Evolutionary conservation across 1,140 invertebrate genomes (phyloP), one percentile per base, ranked within the genome.

Genomic region (Macrosteles quadrilineatus): DNA sequence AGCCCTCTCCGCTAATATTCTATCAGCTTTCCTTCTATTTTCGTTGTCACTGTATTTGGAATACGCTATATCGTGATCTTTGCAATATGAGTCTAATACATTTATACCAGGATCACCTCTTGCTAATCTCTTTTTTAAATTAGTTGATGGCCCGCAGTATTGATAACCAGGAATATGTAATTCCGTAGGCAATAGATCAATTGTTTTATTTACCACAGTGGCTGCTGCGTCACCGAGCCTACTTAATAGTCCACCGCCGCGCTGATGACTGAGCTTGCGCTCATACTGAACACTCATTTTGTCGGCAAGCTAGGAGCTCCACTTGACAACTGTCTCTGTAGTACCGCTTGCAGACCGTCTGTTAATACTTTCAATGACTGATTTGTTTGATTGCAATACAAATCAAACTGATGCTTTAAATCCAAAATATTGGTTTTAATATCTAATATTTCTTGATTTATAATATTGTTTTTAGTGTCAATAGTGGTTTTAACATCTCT

Each of bases 121-220:
- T 30, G 47, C 70, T 74, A 83, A 75, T 64, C 81, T 73, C 75
- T 78, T 74, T 59, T 74, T 17, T 71, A 83, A 70, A 73, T 81
- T 80, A 25, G 80, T 83, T 9, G 78, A 78, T 27, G 79, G 78
- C 80, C 80, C 80, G 68, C 81, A 83, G 69, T 77, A 83, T 23
- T 47, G 21, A 67, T 70, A 66, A 27, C 59, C 32, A 29, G 69
- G 69, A 4, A 70, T 25, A 32, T 70, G 69, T 19, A 55, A 14
- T 50, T 70, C 69, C n/a, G 63, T 19, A 25, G 64, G 64, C 21
- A 67, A 43, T 2, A 67, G 17, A 25, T 67, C 64, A 19, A 45
- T 25, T 29, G 64, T 32, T 32, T 32, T 27, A n/a, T 64, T 64
- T 12, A 64, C 17, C 21, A 64, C 62, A 11, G 62, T 9, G 29